These are phyloP conservation scores for Crocidura indochinensis DNA, from an alignment of 2,797 vertebrate genomes.

Conservation along the genomic window DNA sequence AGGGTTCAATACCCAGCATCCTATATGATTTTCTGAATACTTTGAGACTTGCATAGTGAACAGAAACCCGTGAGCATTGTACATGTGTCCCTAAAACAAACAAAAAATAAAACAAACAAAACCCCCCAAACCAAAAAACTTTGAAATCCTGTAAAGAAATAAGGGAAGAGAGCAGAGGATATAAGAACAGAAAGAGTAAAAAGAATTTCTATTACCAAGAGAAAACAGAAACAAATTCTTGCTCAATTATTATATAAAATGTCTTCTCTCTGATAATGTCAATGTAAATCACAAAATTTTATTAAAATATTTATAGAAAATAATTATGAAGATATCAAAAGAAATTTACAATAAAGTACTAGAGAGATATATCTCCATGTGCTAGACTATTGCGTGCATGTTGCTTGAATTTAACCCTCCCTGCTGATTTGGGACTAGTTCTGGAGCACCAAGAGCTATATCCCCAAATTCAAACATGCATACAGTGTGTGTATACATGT, in stretches of 20 bases:
- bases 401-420: too few species aligned
- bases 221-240: neutral
- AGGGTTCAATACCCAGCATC: too few species aligned
- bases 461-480: too few species aligned
- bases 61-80: too few species aligned
- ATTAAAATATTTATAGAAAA: neutral
- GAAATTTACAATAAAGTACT: neutral
- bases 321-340: slow-evolving; percentile 37
- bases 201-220: neutral
- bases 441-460: neutral
- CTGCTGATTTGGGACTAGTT: too few species aligned
- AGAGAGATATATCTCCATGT: too few species aligned
- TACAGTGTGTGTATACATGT: too few species aligned
- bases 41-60: too few species aligned
- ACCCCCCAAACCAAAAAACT: neutral
- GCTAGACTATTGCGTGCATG: neutral
- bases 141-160: neutral
- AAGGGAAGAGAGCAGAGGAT: neutral
- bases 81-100: too few species aligned
- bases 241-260: neutral
- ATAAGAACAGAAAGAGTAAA: neutral
- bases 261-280: neutral
- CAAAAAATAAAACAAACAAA: too few species aligned
- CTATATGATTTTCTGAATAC: too few species aligned
- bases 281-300: neutral